Evolutionary conservation across 2,113 vertebrate species (phyloP).

Genomic region (Typhlomys cinereus): DNA sequence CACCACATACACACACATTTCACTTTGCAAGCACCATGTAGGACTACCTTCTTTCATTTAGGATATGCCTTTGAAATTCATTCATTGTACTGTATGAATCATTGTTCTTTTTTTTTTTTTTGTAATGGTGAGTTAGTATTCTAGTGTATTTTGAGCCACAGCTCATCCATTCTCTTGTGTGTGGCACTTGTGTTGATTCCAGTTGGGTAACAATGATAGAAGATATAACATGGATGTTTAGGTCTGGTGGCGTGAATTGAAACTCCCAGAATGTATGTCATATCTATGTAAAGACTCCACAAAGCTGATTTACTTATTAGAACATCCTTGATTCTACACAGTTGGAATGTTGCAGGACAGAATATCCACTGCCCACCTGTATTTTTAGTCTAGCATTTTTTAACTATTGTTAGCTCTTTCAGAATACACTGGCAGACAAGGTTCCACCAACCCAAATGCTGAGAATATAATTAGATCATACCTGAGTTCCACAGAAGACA

Average conservation of each 20-base stretch:
- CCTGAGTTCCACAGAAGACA: neutral
- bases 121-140: neutral
- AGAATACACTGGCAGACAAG: neutral
- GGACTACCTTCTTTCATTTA: neutral
- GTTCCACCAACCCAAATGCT: neutral
- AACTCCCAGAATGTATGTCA: rapidly evolving
- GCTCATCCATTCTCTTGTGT: neutral
- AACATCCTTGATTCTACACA: neutral
- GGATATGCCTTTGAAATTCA: neutral
- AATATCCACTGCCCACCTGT: neutral
- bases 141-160: neutral
- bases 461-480: no score
- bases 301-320: neutral
- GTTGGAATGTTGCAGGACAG: neutral
- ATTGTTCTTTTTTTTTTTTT: neutral
- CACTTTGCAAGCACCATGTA: neutral
- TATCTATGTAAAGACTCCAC: neutral
- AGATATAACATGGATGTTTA: neutral
- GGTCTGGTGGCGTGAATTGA: neutral
- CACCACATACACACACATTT: neutral
- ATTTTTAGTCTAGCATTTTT: neutral
- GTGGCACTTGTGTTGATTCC: neutral
- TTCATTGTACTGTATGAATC: neutral
- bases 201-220: neutral
- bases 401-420: neutral